A percentile compares a stretch with the other conserved stretches of the same genome.
Evolutionary conservation across 2,113 vertebrate genomes (phyloP).

Genomic region (Urocolius indicus): DNA sequence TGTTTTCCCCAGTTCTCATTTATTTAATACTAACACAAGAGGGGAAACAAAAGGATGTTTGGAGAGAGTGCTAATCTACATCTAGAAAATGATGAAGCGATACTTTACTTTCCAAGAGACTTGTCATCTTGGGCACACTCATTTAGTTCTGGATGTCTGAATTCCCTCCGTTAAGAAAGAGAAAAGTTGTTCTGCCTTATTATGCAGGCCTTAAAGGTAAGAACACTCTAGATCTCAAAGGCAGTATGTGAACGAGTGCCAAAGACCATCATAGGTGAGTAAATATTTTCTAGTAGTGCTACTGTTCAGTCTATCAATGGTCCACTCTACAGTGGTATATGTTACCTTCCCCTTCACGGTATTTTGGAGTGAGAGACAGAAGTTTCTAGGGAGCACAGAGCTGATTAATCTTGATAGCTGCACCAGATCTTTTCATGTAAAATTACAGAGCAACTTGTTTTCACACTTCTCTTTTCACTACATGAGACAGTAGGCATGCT

Average conservation of each 20-base stretch:
- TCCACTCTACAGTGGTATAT: rapidly evolving
- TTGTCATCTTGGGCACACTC: not conserved
- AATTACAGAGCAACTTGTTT: not conserved
- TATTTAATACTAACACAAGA: not conserved
- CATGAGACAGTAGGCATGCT: not conserved
- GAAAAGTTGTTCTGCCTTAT: not conserved
- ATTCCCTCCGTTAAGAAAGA: not conserved
- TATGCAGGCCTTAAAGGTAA: not conserved
- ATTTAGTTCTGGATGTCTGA: not conserved
- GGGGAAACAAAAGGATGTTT: not conserved
- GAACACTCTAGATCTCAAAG: not conserved
- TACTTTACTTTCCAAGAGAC: not conserved
- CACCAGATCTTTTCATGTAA: not conserved
- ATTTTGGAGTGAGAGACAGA: not conserved
- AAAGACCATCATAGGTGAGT: not conserved
- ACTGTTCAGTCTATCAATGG: rapidly evolving
- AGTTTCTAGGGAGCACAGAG: not conserved
- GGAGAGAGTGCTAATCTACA: not conserved
- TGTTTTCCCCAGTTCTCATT: not conserved
- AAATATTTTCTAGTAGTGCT: not conserved
- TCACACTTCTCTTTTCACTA: not conserved
- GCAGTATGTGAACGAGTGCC: not conserved
- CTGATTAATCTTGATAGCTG: not conserved
- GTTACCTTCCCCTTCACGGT: rapidly evolving
- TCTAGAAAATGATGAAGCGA: not conserved